A percentile compares a stretch with the other conserved stretches of the same genome.
phyloP scores from a whole-genome alignment of 2,797 vertebrate species.

The Hippocampus kuda region DNA sequence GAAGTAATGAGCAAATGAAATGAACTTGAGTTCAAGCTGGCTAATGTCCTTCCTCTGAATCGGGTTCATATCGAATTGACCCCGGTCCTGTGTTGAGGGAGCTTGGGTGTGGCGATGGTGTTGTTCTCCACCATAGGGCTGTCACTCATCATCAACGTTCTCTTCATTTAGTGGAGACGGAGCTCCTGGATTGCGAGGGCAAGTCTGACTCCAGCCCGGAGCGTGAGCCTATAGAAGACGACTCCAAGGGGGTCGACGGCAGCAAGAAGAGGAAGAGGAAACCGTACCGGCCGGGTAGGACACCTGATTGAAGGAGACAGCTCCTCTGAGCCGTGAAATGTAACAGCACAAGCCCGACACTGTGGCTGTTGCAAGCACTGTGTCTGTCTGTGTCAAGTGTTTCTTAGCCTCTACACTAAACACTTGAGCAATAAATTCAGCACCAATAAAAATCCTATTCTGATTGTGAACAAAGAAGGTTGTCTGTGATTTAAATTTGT shows the following conservation, averaged over 20 bases:
- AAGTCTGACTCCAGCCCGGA: slow-evolving; percentile 98
- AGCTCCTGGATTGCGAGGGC: slow-evolving; percentile 89
- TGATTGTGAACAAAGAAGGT: not conserved
- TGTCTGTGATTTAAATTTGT: not conserved
- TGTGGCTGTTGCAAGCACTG: slow-evolving; percentile 45
- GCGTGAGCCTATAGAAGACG: slow-evolving; percentile 85
- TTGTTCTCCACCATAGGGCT: slow-evolving; percentile 31
- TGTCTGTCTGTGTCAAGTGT: slow-evolving; percentile 25
- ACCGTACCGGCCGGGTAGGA: slow-evolving; percentile 92
- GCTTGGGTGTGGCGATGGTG: slow-evolving; percentile 23
- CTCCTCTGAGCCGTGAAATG: slow-evolving; percentile 64
- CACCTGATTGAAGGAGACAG: slow-evolving; percentile 62
- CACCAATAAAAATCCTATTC: not conserved
- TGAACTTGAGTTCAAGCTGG: slow-evolving; percentile 42
- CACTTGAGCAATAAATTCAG: slow-evolving; percentile 6
- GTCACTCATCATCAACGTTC: slow-evolving; percentile 51
- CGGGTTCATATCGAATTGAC: slow-evolving; percentile 40
- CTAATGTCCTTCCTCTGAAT: slow-evolving; percentile 31
- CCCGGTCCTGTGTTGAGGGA: slow-evolving; percentile 20
- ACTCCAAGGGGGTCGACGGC: slow-evolving; percentile 79
- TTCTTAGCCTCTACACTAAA: slow-evolving; percentile 19
- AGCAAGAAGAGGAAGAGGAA: slow-evolving; percentile 97
- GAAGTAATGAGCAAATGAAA: slow-evolving; percentile 20
- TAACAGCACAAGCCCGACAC: slow-evolving; percentile 53
- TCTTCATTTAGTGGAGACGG: slow-evolving; percentile 72